Base-by-base conservation (phyloP, 1,140 invertebrate species). In the Bombus pyrosoma region DNA sequence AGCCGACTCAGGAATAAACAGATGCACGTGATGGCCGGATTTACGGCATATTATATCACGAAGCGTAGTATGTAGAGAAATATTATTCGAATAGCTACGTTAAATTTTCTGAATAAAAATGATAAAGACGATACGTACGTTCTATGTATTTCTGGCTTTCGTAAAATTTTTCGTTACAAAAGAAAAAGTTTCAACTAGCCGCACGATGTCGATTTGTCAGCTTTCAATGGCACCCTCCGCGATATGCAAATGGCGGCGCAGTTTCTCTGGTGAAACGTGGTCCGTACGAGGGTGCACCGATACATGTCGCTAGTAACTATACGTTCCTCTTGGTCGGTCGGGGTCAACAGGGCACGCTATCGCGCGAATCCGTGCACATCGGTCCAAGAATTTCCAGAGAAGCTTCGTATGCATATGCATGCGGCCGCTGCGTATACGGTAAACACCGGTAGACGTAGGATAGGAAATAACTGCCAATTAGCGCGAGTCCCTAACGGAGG, bases 401-500 rank as follows among this genome's bases (percentile, higher is more conserved):
- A 88, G 76, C 81, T 71, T 73, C 80, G 73, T 88, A 90, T 91
- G 83, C 87, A 90, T 91, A 91, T 90, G 85, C 71, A 91, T 91
- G 85, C 77, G 41, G 68, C 72, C 83, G 88, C 6, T 74, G 73
- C 73, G 53, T 91, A 74, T 72, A 88, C 86, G 76, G 78, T 74
- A n/a, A 68, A 83, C 79, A 86, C 82, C 69, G 73, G 83, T 91
- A 90, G 81, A 91, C 89, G 78, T 89, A 71, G 80, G 83, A 87
- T 90, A 85, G 90, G 81, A 91, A 89, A 87, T 91, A 91, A 91
- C 86, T 91, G 88, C 86, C 90, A 89, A 91, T 91, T 91, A 91
- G 80, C 81, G 79, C 22, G 53, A 74, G 75, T 66, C 39, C 69
- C 88, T 77, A 13, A 80, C 66, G 53, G 78, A 83, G 76, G 81